Percentiles rank a stretch among this genome's conserved stretches.
Conservation (phyloP, 2,113 vertebrate genomes). For the Muntiacus reevesi region DNA sequence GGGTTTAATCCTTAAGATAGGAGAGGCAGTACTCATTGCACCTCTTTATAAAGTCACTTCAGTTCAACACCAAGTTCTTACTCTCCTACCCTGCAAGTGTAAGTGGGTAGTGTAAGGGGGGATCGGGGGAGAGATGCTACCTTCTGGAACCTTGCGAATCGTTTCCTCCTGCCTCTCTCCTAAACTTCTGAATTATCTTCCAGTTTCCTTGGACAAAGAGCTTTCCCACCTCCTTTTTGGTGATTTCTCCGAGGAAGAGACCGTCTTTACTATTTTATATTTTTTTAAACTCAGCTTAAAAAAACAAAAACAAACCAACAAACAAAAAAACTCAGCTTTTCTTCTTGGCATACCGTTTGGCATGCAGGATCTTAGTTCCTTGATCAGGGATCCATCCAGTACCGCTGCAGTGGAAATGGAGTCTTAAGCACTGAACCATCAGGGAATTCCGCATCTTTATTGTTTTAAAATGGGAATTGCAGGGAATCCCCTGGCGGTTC, state of each 20-base stretch:
- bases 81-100: neutral
- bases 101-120: neutral
- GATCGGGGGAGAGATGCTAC: neutral
- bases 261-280: neutral
- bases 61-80: neutral
- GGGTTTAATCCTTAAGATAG: neutral
- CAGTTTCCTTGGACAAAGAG: neutral
- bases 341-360: neutral
- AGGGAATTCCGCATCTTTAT: neutral
- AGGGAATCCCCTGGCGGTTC: neutral
- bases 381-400: neutral
- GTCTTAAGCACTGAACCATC: neutral
- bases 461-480: neutral
- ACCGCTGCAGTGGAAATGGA: neutral
- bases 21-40: neutral
- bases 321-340: neutral
- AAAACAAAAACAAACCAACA: too few species aligned
- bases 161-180: neutral
- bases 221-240: neutral
- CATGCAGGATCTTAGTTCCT: neutral
- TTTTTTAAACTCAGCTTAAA: neutral
- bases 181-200: neutral
- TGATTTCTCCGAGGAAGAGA: neutral
- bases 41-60: neutral
- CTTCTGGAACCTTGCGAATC: neutral